Percentiles rank a stretch among this genome's conserved stretches.
These are phyloP conservation scores for Gorsachius magnificus DNA, from an alignment of 2,797 vertebrate genomes.

Conservation along the genomic window DNA sequence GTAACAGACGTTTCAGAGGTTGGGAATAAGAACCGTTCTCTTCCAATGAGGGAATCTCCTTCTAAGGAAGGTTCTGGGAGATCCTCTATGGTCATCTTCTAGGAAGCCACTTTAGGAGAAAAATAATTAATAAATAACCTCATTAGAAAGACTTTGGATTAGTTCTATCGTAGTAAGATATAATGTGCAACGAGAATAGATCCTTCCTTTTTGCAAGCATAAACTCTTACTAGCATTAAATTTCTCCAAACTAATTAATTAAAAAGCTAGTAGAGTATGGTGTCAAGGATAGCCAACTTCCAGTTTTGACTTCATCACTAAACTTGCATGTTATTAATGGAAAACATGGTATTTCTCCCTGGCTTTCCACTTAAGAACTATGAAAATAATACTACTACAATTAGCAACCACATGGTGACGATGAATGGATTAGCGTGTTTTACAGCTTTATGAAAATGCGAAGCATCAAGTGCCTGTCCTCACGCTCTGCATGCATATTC, in stretches of 20 bases:
- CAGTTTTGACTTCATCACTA: neutral
- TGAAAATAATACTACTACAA: neutral
- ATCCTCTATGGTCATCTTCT: conserved; percentile 97
- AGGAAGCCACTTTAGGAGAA: conserved; percentile 58
- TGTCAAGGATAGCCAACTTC: neutral
- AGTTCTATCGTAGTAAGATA: neutral
- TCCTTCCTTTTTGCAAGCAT: neutral
- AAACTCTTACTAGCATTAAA: neutral
- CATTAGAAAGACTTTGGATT: neutral
- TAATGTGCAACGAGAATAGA: neutral
- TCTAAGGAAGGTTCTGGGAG: conserved; percentile 81
- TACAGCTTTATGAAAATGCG: neutral
- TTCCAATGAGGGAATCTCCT: conserved; percentile 78
- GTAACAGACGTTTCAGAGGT: conserved; percentile 80
- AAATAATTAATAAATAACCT: neutral
- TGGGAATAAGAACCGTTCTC: conserved; percentile 71
- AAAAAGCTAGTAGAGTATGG: neutral
- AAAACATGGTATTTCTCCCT: neutral
- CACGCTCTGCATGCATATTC: neutral
- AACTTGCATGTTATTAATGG: neutral
- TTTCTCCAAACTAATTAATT: neutral
- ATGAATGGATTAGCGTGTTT: neutral
- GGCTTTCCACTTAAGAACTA: neutral
- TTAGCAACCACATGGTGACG: neutral
- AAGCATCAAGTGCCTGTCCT: neutral